phyloP scores from a whole-genome alignment of 2,113 vertebrate species.

The Ctenomys sociabilis region DNA sequence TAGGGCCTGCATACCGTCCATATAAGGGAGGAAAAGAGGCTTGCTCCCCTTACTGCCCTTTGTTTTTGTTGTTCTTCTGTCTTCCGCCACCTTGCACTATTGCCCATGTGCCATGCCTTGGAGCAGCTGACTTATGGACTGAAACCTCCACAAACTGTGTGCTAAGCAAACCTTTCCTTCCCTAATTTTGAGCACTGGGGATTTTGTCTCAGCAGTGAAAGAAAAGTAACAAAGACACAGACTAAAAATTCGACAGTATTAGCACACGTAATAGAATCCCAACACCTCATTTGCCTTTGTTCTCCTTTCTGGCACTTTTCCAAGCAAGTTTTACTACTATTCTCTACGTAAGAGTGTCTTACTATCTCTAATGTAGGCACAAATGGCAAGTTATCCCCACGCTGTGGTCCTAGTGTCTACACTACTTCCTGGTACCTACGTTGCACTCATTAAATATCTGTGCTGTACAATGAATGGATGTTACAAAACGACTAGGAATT shows the following conservation, averaged over 20 bases:
- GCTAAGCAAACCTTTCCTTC: too few species aligned
- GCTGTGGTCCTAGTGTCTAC: background rate
- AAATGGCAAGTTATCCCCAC: background rate
- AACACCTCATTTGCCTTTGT: background rate
- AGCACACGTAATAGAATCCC: background rate
- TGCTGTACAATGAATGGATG: background rate
- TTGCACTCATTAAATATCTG: background rate
- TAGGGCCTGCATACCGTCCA: too few species aligned
- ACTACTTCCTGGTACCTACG: background rate
- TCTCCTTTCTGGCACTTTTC: background rate
- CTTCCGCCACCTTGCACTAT: too few species aligned
- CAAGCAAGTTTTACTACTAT: background rate
- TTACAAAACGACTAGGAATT: background rate
- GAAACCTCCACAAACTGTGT: too few species aligned
- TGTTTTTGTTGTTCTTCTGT: too few species aligned
- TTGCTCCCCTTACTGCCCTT: too few species aligned
- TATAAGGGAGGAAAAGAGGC: too few species aligned
- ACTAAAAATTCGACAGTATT: background rate
- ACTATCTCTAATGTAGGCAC: background rate
- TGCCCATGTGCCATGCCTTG: too few species aligned
- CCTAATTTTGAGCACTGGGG: too few species aligned
- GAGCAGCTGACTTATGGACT: too few species aligned
- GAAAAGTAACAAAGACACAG: too few species aligned
- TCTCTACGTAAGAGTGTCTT: background rate
- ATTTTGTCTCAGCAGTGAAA: too few species aligned